These are phyloP conservation scores for Neodiprion pinetum DNA, from an alignment of 1,140 invertebrate species.

Conservation along the genomic window DNA sequence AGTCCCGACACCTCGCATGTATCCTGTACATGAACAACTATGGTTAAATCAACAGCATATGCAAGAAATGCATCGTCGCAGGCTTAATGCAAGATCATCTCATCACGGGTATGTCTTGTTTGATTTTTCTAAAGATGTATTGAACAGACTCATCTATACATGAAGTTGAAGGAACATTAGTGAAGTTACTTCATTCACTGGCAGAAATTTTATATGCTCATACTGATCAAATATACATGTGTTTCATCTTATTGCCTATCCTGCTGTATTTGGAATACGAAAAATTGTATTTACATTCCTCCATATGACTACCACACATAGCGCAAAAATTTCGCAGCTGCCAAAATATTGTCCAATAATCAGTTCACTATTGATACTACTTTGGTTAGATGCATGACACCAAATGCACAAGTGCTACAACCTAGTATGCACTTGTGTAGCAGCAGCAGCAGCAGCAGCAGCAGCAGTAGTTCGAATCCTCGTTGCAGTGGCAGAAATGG, in stretches of 20 bases:
- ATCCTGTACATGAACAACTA: slow-evolving; percentile 75
- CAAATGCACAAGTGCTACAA: slow-evolving; percentile 42
- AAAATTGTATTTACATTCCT: too few species aligned
- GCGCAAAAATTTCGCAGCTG: too few species aligned
- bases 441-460: slow-evolving; percentile 9
- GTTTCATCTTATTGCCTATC: too few species aligned
- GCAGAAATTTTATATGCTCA: too few species aligned
- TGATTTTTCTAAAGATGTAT: background rate
- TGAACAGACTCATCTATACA: background rate
- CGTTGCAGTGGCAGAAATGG: slow-evolving; percentile 35
- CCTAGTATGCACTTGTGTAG: slow-evolving; percentile 23
- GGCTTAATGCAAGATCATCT: slow-evolving; percentile 59
- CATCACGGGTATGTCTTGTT: slow-evolving; percentile 48
- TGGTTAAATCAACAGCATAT: slow-evolving; percentile 77
- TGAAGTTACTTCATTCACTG: slow-evolving; percentile 1
- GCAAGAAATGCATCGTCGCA: slow-evolving; percentile 71
- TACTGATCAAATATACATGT: too few species aligned
- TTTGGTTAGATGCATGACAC: slow-evolving; percentile 37
- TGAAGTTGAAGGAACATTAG: slow-evolving; percentile 16
- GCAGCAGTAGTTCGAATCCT: slow-evolving; percentile 28
- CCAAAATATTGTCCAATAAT: background rate
- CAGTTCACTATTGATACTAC: slow-evolving; percentile 18
- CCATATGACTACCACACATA: too few species aligned
- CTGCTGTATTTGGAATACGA: too few species aligned
- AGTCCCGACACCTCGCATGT: slow-evolving; percentile 65